Evolutionary conservation across 1,140 invertebrate genomes (phyloP).

Genomic region (Atta texana): DNA sequence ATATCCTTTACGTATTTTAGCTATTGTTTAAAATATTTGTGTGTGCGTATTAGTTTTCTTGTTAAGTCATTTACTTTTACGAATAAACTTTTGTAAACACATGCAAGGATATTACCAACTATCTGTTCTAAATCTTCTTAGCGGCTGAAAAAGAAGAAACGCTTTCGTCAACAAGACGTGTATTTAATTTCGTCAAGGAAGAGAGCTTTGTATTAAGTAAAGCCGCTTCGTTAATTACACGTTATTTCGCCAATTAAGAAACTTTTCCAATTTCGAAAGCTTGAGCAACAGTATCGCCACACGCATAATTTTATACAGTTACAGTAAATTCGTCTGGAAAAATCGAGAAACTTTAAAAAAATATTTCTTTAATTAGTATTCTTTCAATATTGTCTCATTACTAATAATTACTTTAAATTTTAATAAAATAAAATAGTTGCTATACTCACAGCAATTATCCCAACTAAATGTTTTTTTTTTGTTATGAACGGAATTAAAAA

Average conservation of each 20-base stretch:
- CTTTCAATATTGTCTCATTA: neutral
- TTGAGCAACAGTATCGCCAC: neutral
- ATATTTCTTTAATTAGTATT: neutral
- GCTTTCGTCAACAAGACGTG: neutral
- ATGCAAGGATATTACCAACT: neutral
- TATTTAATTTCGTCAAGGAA: conserved; percentile 41
- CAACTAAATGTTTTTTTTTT: conserved; percentile 8
- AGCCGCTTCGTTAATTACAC: conserved; percentile 33
- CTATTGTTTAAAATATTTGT: neutral
- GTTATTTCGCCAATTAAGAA: conserved; percentile 43
- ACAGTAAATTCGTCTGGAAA: neutral
- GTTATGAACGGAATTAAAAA: neutral
- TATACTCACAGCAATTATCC: neutral
- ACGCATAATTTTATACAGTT: neutral
- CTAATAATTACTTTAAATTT: conserved; percentile 15
- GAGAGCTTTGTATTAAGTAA: conserved; percentile 13
- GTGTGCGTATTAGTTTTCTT: neutral
- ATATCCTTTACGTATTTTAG: neutral
- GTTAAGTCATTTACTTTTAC: neutral
- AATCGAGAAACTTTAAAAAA: neutral
- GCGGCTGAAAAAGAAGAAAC: neutral
- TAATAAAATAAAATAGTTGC: neutral
- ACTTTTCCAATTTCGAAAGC: conserved; percentile 26
- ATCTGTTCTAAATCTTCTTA: neutral
- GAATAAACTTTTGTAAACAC: neutral